Conservation (phyloP, 2,888 invertebrate genomes). For the Cryptocephalus primarius region DNA sequence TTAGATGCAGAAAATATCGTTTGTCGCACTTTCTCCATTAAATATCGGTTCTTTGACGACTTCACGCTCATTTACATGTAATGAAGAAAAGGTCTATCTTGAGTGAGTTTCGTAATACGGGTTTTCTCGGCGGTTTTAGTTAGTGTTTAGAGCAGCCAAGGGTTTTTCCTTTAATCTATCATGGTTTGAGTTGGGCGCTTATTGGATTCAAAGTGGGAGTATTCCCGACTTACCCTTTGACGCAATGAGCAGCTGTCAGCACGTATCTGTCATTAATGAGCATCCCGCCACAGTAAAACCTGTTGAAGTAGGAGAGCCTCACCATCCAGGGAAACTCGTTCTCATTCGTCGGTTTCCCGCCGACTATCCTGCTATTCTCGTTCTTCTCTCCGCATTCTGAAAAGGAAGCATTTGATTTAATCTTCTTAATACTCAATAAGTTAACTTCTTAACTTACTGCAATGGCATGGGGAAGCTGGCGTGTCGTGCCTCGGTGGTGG, state of each 20-base stretch:
- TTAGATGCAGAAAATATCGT: too few species aligned
- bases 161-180: too few species aligned
- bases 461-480: conserved; percentile 47
- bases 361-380: conserved; percentile 72
- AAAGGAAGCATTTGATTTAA: conserved; percentile 8
- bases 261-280: conserved; percentile 82
- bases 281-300: conserved; percentile 84
- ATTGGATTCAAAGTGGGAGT: too few species aligned
- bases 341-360: conserved; percentile 61
- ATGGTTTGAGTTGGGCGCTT: too few species aligned
- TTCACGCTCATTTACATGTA: too few species aligned
- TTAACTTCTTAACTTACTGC: conserved; percentile 45
- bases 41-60: too few species aligned
- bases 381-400: conserved; percentile 75
- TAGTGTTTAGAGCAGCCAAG: too few species aligned
- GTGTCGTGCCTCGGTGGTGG: conserved; percentile 50
- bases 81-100: too few species aligned
- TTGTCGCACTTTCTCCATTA: too few species aligned
- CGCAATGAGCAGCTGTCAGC: conserved; percentile 80
- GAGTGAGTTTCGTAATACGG: too few species aligned
- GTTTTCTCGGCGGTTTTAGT: too few species aligned
- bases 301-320: conserved; percentile 72
- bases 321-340: conserved; percentile 89
- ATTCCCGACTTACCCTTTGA: conserved; percentile 56
- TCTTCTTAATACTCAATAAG: background rate